Evolutionary conservation across 2,888 invertebrate genomes (phyloP), one percentile per base, ranked within the genome.

Genomic region (Desoria tigrina): DNA sequence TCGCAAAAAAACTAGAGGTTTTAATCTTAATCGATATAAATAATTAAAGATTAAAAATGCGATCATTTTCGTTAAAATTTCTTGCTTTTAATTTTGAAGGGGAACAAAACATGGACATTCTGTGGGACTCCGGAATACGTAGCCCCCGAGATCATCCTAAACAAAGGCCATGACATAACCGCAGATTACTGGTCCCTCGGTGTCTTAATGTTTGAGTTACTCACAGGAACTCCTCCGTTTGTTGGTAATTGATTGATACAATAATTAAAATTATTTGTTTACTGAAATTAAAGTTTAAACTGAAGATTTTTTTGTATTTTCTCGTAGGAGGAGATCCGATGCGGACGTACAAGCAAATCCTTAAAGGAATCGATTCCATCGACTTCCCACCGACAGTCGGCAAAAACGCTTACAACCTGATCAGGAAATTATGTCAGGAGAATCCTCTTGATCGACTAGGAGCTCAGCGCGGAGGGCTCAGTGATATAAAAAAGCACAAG

Each of bases 271-370:
- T 18, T 28, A n/a, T 56, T 32, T 56, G 18, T 42, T 42, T 58
- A 7, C n/a, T n/a, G n/a, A n/a, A n/a, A n/a, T n/a, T n/a, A n/a
- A n/a, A n/a, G n/a, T n/a, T n/a, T n/a, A n/a, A n/a, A n/a, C n/a
- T n/a, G n/a, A n/a, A n/a, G n/a, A n/a, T n/a, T 23, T 16, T 39
- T 11, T 39, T 39, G 39, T 39, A 18, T 45, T 18, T 18, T 16
- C n/a, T 7, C 11, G 16, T 39, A 68, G 62, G 94, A 39, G 87
- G 92, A 0, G 99, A 99, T 82, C 97, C 98, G 0, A 98, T 99
- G 97, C 93, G 94, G 82, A 98, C 98, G 21, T 99, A 99, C 83
- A 99, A 98, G 80, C 92, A 97, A 77, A 99, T 99, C 78, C 84
- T 99, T 72, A 96, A 96, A 82, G 98, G 98, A 68, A 97, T 99